Evolutionary conservation across 2,888 invertebrate genomes (phyloP).

Genomic region (Diadegma fenestrale): DNA sequence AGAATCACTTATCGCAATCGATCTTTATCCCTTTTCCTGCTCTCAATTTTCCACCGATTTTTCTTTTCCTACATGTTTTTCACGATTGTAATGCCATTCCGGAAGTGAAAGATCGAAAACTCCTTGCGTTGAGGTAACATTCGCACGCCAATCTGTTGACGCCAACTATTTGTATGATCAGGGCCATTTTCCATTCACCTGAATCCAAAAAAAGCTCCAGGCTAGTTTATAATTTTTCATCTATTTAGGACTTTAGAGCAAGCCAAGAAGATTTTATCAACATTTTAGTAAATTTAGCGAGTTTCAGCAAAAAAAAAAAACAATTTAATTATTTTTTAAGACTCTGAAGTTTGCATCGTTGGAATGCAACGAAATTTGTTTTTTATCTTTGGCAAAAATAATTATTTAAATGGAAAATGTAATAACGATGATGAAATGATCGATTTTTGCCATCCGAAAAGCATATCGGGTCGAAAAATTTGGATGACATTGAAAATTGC

Average conservation of each 20-base stretch:
- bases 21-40: slow-evolving; percentile 69
- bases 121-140: background rate
- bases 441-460: too few relatives aligned
- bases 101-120: background rate
- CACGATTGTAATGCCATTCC: slow-evolving; percentile 47
- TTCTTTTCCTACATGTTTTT: slow-evolving; percentile 27
- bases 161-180: background rate
- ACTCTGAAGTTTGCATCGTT: too few relatives aligned
- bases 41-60: slow-evolving; percentile 5
- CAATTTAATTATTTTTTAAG: too few relatives aligned
- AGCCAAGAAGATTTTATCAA: too few relatives aligned
- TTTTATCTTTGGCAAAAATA: too few relatives aligned
- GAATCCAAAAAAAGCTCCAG: background rate
- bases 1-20: slow-evolving; percentile 81
- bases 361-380: too few relatives aligned
- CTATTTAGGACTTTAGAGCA: background rate
- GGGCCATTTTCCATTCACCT: background rate
- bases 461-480: too few relatives aligned
- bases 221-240: background rate
- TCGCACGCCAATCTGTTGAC: slow-evolving; percentile 37
- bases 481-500: too few relatives aligned
- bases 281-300: too few relatives aligned
- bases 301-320: too few relatives aligned
- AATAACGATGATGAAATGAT: too few relatives aligned
- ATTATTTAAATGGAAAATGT: too few relatives aligned